Evolutionary conservation across 2,888 invertebrate genomes (phyloP).

Genomic region (Linnaemya vulpina): DNA sequence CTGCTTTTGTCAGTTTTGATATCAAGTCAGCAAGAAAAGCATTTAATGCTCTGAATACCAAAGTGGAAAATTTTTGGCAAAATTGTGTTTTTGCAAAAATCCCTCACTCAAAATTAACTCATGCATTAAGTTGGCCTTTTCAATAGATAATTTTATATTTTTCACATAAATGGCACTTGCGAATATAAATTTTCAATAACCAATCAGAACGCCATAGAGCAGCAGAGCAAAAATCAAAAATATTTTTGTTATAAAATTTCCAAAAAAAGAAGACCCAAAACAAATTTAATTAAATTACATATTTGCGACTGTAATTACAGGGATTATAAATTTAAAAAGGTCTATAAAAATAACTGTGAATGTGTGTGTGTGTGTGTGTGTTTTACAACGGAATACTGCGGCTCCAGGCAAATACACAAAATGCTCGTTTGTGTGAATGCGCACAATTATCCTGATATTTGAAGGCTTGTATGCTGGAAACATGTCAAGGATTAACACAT

Average conservation of each 20-base stretch:
- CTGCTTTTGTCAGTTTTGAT: conserved; percentile 26
- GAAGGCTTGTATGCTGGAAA: conserved; percentile 5
- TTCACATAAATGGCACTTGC: neutral
- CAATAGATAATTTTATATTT: conserved; percentile 28
- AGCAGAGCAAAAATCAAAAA: conserved; percentile 1
- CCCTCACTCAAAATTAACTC: neutral
- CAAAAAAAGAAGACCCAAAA: conserved; percentile 3
- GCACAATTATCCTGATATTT: neutral
- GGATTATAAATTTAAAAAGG: conserved; percentile 5
- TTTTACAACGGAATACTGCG: neutral
- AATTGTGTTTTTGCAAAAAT: neutral
- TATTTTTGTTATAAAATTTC: conserved; percentile 9
- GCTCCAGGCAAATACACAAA: neutral
- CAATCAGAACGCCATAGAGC: conserved; percentile 18
- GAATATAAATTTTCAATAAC: neutral
- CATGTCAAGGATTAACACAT: conserved; percentile 48
- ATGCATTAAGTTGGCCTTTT: conserved; percentile 22
- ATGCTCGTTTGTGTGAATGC: neutral
- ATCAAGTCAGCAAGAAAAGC: neutral
- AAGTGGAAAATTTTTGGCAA: conserved; percentile 15
- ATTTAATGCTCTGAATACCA: conserved; percentile 16
- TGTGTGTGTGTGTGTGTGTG: too few species aligned
- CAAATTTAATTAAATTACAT: conserved; percentile 1
- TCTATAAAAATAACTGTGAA: neutral
- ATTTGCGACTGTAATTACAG: neutral